Evolutionary conservation across 1,140 invertebrate genomes (phyloP), one percentile per base, ranked within the genome.

Genomic region (Drosophila pallidifrons): DNA sequence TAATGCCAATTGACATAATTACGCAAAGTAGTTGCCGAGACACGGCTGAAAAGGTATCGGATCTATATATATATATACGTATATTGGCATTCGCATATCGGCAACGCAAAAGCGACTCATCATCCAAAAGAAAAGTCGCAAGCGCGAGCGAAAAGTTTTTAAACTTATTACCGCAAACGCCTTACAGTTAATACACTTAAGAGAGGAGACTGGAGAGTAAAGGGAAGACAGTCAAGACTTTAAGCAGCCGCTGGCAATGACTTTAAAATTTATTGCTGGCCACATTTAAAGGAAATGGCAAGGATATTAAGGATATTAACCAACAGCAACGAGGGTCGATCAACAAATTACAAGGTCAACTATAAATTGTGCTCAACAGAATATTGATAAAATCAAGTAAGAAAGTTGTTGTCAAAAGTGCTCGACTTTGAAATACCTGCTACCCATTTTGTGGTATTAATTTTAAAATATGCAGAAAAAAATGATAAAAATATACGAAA

Each of bases 1-100:
- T 88, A 83, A 89, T 89, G 81, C 74, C 81, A 83, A 85, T 88
- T 88, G 85, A 89, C 81, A 89, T 88, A 88, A 88, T 88, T 88
- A 89, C 81, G 85, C 75, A 89, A 88, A 88, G 85, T 88, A 88
- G 85, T 89, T 81, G 80, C 77, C 41, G 55, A 35, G 58, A 35
- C 57, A 41, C 45, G 49, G 25, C 57, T 30, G 46, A 59, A 66
- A 20, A 58, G 54, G 49, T 43, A 52, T 30, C 66, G 11, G 16
- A 13, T n/a, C 47, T 52, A 52, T 30, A 65, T 35, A 67, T 35
- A 57, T 35, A 20, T 3, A 20, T 7, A 38, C 3, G 0, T 8
- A 25, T 20, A 32, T 47, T n/a, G 16, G 7, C 38, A 10, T 25
- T 4, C 20, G 3, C 28, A 13, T 32, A 28, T 51, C 10, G 7